A percentile compares a stretch with the other conserved stretches of the same genome.
phyloP scores from a whole-genome alignment of 2,888 invertebrate genomes.

The Brachyptera risi region DNA sequence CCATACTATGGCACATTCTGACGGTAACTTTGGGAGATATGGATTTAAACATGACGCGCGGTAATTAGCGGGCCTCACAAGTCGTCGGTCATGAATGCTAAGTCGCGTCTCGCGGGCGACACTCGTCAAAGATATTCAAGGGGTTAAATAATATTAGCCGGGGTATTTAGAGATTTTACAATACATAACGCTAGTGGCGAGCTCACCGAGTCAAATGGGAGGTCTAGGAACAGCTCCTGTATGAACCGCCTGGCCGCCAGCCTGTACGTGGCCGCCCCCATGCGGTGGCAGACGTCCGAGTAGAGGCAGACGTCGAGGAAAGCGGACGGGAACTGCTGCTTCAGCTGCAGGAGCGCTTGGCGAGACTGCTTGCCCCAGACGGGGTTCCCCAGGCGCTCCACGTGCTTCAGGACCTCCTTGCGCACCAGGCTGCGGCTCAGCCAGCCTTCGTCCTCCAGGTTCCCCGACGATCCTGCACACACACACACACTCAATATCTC shows the following conservation, averaged over 20 bases:
- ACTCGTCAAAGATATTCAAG: no score
- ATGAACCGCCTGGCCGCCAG: constrained; percentile 80
- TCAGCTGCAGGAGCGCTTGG: constrained; percentile 66
- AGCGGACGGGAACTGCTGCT: constrained; percentile 50
- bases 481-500: no score
- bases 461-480: neutral
- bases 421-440: constrained; percentile 42
- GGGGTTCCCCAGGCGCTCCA: constrained; percentile 73
- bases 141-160: no score
- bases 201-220: constrained; percentile 61
- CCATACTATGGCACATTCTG: no score
- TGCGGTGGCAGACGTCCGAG: constrained; percentile 80
- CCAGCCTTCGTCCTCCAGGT: constrained; percentile 21
- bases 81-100: no score
- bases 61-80: no score
- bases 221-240: constrained; percentile 89
- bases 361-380: constrained; percentile 76
- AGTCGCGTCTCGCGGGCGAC: no score
- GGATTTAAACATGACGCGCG: no score
- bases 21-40: no score
- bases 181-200: neutral
- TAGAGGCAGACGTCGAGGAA: constrained; percentile 78
- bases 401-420: constrained; percentile 63
- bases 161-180: no score
- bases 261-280: constrained; percentile 77